Base-by-base conservation (phyloP, 2,113 vertebrate species). In the Taurulus bubalis region DNA sequence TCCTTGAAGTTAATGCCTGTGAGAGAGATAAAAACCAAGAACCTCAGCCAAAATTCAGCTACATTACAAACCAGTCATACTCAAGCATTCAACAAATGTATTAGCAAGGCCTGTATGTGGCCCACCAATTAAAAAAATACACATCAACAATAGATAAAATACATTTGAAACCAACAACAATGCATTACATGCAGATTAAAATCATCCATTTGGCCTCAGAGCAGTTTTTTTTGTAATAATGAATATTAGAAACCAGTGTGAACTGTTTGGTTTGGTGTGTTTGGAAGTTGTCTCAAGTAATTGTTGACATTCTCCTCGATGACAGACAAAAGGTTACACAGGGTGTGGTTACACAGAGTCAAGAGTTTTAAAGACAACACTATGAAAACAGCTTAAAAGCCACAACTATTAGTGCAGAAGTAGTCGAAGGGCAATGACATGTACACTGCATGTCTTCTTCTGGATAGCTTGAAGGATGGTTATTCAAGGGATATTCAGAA, bases 1-100 rank as follows among this genome's bases (percentile, higher is more conserved):
- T 98, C 96, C 91, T 97, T 96, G 93, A 97, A 96, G 92, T 98
- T 97, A 89, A 98, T 91, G 74, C 96, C 98, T 99, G 94, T 47
- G 38, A 87, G 88, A 88, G 87, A 56, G 58, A 68, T 73, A 94
- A 91, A 80, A 69, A n/a, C n/a, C 79, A 67, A 86, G 26, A 88
- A 85, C 6, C 15, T 78, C 18, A 79, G 68, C 18, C 51, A 87
- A 79, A 67, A 15, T 55, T 58, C 75, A 71, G 66, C 6, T 10
- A 15, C 51, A 30, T 45, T 68, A 70, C 47, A 69, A 55, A 60
- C 3, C 34, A 47, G 55, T 9, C 26, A 26, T 6, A 47, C 30
- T 53, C 65, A 49, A 63, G 67, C 62, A 60, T 42, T 85, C 73
- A 87, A 70, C 45, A 55, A 30, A 32, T 32, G 34, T 0, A 42